Base-by-base conservation (phyloP, 2,888 invertebrate species). In the Sinhomidia bicolor region DNA sequence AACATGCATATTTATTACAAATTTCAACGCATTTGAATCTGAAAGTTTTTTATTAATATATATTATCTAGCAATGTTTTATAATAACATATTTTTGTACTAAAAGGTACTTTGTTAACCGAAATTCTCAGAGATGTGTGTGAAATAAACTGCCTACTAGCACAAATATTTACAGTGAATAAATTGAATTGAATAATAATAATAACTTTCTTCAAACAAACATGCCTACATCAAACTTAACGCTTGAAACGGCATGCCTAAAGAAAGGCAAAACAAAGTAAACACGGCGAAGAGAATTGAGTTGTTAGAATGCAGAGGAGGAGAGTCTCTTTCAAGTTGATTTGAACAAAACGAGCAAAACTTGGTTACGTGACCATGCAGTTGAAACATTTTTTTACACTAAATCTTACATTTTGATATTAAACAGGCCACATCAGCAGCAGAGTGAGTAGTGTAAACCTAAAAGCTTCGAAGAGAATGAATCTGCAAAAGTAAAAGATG, bases 401-500 rank as follows among this genome's bases (percentile, higher is more conserved):
- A 41, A 26, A n/a, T 41, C 44, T 44, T 44, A 29, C 68, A 71
- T 23, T 71, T 68, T 0, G n/a, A 62, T 47, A 83, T 74, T 60
- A 83, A 83, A 57, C 74, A 84, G 84, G 84, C 76, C 84, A 84
- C 32, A 51, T n/a, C 17, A 62, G 7, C n/a, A n/a, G n/a, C n/a
- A n/a, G n/a, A n/a, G n/a, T n/a, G n/a, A n/a, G n/a, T n/a, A n/a
- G n/a, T n/a, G 44, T 1, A 32, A 29, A 57, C n/a, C 17, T 81
- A 47, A 47, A n/a, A 47, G 47, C 20, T 54, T 44, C 47, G 41
- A 26, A 65, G 26, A 47, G 57, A 57, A 71, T 32, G 65, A 51
- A 71, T 83, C 51, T 83, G 74, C 14, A 57, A 7, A 36, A 71
- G 14, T 47, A 57, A 71, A 57, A 74, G 44, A 36, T 74, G 26